phyloP scores from a whole-genome alignment of 2,797 vertebrate species.

The Hippopotamyrus pictus region DNA sequence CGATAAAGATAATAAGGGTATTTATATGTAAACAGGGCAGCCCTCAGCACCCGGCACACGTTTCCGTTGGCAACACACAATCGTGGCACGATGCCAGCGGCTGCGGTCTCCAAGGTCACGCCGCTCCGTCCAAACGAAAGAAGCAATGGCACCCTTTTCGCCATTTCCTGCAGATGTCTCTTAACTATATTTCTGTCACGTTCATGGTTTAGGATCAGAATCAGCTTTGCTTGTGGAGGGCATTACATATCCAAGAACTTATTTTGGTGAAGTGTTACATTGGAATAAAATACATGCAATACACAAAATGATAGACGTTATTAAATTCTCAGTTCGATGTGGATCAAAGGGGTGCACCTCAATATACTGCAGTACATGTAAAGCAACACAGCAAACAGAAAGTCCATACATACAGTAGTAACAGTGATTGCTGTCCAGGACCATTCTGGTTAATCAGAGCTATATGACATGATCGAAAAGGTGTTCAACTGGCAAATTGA shows the following conservation, averaged over 20 bases:
- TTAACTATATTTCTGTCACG: background rate
- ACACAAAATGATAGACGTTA: background rate
- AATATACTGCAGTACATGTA: background rate
- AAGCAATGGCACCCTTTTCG: background rate
- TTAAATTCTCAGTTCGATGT: background rate
- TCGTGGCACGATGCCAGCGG: background rate
- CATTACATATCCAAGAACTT: background rate
- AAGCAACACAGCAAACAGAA: background rate
- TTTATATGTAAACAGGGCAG: slow-evolving; percentile 7
- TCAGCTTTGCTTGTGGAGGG: background rate
- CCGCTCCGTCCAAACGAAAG: background rate
- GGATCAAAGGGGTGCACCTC: background rate
- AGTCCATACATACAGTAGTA: background rate
- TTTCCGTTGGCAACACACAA: background rate
- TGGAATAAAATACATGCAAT: background rate
- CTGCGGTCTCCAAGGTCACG: background rate
- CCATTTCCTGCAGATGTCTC: background rate
- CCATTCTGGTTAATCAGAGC: background rate
- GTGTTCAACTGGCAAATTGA: background rate
- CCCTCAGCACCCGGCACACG: background rate
- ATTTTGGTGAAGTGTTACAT: background rate
- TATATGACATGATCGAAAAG: background rate
- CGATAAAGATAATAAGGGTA: background rate
- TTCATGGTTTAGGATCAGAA: background rate
- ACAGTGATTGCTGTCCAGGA: background rate